Percentiles rank a stretch among this genome's conserved stretches.
Conservation (phyloP, 2,797 vertebrate species). For the Chelidonichthys spinosus region DNA sequence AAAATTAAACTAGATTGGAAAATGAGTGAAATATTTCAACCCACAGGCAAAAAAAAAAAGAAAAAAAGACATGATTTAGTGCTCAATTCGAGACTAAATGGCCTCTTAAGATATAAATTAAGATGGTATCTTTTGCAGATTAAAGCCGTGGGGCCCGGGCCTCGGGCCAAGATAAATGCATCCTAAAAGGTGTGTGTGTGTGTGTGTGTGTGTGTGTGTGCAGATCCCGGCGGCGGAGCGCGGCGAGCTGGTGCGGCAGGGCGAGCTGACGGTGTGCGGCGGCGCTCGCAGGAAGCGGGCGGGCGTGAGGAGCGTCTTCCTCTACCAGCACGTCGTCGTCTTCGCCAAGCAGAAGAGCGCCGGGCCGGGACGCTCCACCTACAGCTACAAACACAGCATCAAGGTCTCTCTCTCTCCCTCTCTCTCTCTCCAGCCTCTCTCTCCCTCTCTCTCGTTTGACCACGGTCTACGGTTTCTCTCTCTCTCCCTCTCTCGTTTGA, state of each 20-base stretch:
- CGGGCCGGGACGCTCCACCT: conserved; percentile 78
- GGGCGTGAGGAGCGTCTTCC: conserved; percentile 88
- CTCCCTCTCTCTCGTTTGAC: neutral
- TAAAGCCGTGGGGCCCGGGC: conserved; percentile 7
- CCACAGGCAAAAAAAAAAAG: neutral
- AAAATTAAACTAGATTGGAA: neutral
- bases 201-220: conserved; percentile 15
- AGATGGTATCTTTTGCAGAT: conserved; percentile 26
- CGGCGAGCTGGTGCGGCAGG: conserved; percentile 90
- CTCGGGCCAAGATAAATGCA: conserved; percentile 15
- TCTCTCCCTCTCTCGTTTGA: neutral
- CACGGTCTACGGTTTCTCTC: neutral
- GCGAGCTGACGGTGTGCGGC: conserved; percentile 87
- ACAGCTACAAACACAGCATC: conserved; percentile 90
- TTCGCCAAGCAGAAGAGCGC: conserved; percentile 90
- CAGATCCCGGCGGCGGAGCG: conserved; percentile 88
- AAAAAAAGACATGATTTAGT: neutral
- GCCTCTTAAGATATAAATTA: conserved; percentile 31
- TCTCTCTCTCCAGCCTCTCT: neutral
- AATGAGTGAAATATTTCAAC: neutral
- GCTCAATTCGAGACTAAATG: conserved; percentile 13
- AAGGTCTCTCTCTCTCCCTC: conserved; percentile 79
- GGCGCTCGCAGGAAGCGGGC: conserved; percentile 85
- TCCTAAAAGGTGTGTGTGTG: conserved; percentile 28
- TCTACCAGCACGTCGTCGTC: conserved; percentile 89